A percentile compares a stretch with the other conserved stretches of the same genome.
Conservation (phyloP, 2,888 invertebrate genomes). For the Trichopoda pennipes region DNA sequence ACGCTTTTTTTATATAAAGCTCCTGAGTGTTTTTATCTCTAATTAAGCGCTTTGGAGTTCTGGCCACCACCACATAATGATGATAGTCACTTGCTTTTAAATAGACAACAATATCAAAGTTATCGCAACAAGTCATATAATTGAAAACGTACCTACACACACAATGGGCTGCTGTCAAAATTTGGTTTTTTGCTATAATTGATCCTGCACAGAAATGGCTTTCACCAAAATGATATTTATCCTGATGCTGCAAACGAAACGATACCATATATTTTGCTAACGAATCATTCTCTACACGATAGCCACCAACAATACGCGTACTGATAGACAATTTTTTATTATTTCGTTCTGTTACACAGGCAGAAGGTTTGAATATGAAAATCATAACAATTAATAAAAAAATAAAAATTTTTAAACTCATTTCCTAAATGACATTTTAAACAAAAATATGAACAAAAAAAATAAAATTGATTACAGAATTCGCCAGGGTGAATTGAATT, state of each 20-base stretch:
- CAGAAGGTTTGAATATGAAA: background rate
- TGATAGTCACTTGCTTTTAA: too few species aligned
- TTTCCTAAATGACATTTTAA: background rate
- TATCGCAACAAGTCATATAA: background rate
- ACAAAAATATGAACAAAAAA: too few species aligned
- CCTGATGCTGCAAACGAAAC: background rate
- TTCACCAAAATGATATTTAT: conserved; percentile 69
- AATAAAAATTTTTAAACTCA: background rate
- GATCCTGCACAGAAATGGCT: conserved; percentile 72
- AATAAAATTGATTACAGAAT: too few species aligned
- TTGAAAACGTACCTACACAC: conserved; percentile 55
- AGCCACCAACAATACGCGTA: conserved; percentile 36
- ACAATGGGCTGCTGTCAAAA: conserved; percentile 74
- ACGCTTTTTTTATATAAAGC: conserved; percentile 1
- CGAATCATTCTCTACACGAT: background rate
- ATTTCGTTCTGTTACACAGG: background rate
- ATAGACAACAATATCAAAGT: too few species aligned
- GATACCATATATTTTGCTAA: conserved; percentile 57
- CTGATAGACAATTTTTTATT: background rate
- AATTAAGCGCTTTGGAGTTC: conserved; percentile 36
- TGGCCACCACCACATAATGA: conserved; percentile 43
- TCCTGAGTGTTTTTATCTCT: background rate
- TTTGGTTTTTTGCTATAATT: conserved; percentile 61
- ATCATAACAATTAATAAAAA: background rate
- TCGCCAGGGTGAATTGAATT: too few species aligned